These are phyloP conservation scores for Lepus timidus DNA, from an alignment of 2,113 vertebrate species.

Conservation along the genomic window DNA sequence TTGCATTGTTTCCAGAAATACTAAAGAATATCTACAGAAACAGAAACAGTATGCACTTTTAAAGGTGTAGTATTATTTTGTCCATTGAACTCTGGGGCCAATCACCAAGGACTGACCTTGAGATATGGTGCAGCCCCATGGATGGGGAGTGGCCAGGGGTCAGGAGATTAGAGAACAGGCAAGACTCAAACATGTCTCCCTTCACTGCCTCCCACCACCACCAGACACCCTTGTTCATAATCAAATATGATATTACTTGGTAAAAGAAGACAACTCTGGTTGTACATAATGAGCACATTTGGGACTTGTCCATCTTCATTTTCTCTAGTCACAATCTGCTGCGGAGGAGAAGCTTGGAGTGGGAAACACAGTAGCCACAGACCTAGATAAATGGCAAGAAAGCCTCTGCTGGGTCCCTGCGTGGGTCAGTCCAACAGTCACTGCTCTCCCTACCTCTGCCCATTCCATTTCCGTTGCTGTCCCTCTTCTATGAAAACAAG, in stretches of 20 bases:
- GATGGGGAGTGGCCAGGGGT: fast-evolving
- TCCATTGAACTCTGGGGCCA: neutral
- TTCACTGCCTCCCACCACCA: neutral
- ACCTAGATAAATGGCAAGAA: neutral
- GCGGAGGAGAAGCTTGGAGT: neutral
- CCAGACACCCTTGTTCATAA: neutral
- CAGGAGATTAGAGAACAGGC: neutral
- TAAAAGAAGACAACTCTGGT: neutral
- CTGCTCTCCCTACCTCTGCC: neutral
- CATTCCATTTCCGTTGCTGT: neutral
- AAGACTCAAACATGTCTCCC: fast-evolving
- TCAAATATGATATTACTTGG: neutral
- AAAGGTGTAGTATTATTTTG: slow-evolving; percentile 18
- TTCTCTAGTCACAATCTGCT: neutral
- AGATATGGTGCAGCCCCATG: no score
- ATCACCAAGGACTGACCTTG: neutral
- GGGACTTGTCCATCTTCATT: neutral
- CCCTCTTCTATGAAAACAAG: neutral
- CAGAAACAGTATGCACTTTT: neutral
- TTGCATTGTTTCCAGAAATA: neutral
- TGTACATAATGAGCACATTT: neutral
- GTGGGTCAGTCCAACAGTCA: no score
- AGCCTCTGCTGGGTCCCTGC: neutral
- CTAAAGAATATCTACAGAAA: neutral
- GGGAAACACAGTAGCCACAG: neutral